phyloP scores from a whole-genome alignment of 2,888 invertebrate species.

The Gryllus longicercus region DNA sequence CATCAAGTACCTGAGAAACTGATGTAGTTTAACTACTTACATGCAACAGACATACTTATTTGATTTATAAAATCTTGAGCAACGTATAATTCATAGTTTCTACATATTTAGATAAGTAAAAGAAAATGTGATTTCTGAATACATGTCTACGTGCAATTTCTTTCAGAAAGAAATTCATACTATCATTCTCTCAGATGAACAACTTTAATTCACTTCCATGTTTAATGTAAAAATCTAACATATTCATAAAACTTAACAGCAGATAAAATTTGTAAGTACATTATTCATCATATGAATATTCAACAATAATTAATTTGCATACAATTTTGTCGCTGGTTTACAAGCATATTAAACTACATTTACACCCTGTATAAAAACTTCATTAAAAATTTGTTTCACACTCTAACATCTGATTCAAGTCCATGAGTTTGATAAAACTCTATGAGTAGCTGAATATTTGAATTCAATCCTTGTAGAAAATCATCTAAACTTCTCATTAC shows the following conservation, averaged over 20 bases:
- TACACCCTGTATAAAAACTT: background rate
- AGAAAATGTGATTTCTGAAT: too few relatives aligned
- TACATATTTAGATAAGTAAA: too few relatives aligned
- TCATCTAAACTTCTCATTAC: constrained; percentile 47
- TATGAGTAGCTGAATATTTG: constrained; percentile 58
- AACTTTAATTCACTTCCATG: too few relatives aligned
- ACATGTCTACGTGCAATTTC: background rate
- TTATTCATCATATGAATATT: background rate
- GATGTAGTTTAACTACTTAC: too few relatives aligned
- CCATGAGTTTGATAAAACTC: constrained; percentile 58
- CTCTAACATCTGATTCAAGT: constrained; percentile 51
- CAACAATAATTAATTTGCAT: background rate
- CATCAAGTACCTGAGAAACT: background rate
- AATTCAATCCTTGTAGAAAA: constrained; percentile 56
- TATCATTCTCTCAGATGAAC: too few relatives aligned
- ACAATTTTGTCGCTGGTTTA: too few relatives aligned
- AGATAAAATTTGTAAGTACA: constrained; percentile 4
- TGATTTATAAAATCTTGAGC: too few relatives aligned
- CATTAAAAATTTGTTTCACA: constrained; percentile 39
- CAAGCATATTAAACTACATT: background rate
- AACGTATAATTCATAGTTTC: too few relatives aligned
- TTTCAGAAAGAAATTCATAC: background rate
- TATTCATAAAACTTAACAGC: background rate
- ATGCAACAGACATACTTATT: too few relatives aligned
- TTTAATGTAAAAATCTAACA: too few relatives aligned